phyloP scores from a whole-genome alignment of 1,140 invertebrate species.

The Aphidius ervi region DNA sequence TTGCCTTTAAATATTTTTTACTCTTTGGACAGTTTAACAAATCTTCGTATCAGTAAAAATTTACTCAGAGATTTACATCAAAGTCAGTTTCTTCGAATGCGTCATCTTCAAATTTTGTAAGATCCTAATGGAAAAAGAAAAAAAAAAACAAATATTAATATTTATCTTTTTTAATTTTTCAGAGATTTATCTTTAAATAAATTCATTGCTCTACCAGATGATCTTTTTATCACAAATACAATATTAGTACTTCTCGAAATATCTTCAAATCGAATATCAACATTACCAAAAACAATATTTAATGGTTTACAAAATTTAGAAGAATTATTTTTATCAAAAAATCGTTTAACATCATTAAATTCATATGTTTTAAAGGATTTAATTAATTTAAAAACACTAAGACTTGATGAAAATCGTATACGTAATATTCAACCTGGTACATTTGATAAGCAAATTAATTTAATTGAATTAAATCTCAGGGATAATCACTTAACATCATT shows the following conservation, averaged over 20 bases:
- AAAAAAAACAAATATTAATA: too few relatives aligned
- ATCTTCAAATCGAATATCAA: conserved; percentile 49
- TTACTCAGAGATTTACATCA: conserved; percentile 64
- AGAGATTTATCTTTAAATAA: conserved; percentile 72
- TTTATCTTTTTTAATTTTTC: conserved; percentile 18
- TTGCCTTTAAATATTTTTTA: conserved; percentile 70
- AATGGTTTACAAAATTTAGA: conserved; percentile 46
- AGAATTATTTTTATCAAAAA: conserved; percentile 54
- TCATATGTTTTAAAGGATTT: conserved; percentile 61
- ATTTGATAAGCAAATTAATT: conserved; percentile 51
- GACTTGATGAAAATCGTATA: conserved; percentile 69
- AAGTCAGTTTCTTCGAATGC: conserved; percentile 62
- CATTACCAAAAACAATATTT: conserved; percentile 45
- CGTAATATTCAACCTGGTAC: conserved; percentile 55
- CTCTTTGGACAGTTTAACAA: conserved; percentile 64
- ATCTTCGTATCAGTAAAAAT: conserved; percentile 73
- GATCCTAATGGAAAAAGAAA: too few relatives aligned
- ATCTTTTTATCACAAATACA: conserved; percentile 44
- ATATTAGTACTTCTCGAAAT: conserved; percentile 50
- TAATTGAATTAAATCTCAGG: conserved; percentile 61
- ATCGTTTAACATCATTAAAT: conserved; percentile 46
- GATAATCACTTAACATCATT: conserved; percentile 58
- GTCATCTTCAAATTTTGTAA: conserved; percentile 63
- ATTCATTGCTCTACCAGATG: conserved; percentile 57
- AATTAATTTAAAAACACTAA: conserved; percentile 61